Conservation (phyloP, 2,888 invertebrate genomes). For the Campoletis raptor region DNA sequence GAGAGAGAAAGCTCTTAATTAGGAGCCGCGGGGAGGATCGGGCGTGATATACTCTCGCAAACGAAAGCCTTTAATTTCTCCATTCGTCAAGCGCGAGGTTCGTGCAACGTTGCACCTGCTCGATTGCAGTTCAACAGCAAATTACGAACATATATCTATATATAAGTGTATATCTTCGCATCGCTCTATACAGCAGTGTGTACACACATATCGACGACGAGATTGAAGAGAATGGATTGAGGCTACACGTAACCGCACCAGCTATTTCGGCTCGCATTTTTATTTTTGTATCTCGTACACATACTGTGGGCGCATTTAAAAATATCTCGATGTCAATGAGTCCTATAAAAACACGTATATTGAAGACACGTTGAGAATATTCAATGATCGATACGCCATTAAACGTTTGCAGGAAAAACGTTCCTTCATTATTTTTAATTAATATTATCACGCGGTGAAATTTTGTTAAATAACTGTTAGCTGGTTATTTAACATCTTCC, state of each 20-base stretch:
- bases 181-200: conserved; percentile 15
- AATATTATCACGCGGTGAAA: neutral
- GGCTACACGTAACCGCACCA: conserved; percentile 27
- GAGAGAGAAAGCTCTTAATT: conserved; percentile 53
- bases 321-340: conserved; percentile 9
- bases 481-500: neutral
- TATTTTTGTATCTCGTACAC: conserved; percentile 11
- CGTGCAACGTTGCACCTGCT: conserved; percentile 63
- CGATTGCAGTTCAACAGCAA: conserved; percentile 57
- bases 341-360: neutral
- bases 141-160: conserved; percentile 11
- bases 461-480: neutral
- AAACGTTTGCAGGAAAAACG: neutral
- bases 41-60: conserved; percentile 65
- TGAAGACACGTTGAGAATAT: neutral
- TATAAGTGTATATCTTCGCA: conserved; percentile 1
- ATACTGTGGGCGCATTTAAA: neutral
- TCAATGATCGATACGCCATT: neutral
- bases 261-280: conserved; percentile 14
- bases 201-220: conserved; percentile 22
- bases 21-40: conserved; percentile 44
- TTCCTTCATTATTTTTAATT: conserved; percentile 12
- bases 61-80: conserved; percentile 69
- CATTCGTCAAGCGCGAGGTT: conserved; percentile 61
- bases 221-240: conserved; percentile 42